Conservation (phyloP, 2,888 invertebrate genomes). For the Halictus quadricinctus region DNA sequence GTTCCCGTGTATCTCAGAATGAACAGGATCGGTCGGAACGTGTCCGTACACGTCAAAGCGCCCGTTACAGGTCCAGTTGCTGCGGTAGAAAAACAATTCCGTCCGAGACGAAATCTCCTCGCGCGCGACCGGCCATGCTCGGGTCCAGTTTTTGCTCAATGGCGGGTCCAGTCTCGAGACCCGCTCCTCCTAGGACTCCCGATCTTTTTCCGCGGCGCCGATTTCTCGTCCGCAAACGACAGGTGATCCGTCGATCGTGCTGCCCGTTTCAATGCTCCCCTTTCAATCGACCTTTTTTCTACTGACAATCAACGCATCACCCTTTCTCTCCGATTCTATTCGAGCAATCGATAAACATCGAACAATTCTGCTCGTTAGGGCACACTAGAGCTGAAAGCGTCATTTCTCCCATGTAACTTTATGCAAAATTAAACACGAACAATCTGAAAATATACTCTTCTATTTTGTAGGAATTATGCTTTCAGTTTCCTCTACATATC, state of each 20-base stretch:
- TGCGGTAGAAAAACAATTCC: constrained; percentile 56
- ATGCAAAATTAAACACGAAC: no score
- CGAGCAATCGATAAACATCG: neutral
- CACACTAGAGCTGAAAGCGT: neutral
- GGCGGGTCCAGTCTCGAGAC: constrained; percentile 11
- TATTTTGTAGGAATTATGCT: no score
- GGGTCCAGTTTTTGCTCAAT: constrained; percentile 44
- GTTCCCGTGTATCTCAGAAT: neutral
- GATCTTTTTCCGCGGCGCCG: constrained; percentile 37
- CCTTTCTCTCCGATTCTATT: neutral
- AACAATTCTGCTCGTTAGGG: neutral
- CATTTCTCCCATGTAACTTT: no score
- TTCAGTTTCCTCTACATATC: neutral
- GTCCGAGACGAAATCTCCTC: constrained; percentile 36
- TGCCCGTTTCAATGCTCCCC: constrained; percentile 26
- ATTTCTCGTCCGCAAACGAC: constrained; percentile 55
- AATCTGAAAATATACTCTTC: no score
- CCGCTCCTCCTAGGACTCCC: constrained; percentile 7
- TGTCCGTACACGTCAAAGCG: constrained; percentile 17
- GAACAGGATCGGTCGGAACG: neutral
- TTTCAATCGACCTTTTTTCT: constrained; percentile 19
- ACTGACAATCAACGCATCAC: neutral
- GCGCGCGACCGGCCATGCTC: constrained; percentile 2
- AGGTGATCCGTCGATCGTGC: constrained; percentile 33
- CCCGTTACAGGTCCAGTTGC: constrained; percentile 73